These are phyloP conservation scores for Phrixothrix hirtus DNA, from an alignment of 2,888 invertebrate genomes.

Conservation along the genomic window DNA sequence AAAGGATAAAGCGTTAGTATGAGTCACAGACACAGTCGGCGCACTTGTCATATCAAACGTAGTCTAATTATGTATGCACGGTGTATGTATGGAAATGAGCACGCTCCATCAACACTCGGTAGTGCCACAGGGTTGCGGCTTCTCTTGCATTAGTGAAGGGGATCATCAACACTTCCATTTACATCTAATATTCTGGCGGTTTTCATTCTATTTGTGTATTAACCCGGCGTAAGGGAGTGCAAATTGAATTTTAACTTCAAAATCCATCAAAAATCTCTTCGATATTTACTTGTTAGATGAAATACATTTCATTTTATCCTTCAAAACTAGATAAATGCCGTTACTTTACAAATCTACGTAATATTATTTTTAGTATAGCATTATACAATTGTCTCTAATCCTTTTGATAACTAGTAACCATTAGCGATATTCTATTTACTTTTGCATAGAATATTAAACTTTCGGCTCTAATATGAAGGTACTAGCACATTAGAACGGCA, in stretches of 20 bases:
- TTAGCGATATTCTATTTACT: too few relatives aligned
- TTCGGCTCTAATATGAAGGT: too few relatives aligned
- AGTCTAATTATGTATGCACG: slow-evolving; percentile 35
- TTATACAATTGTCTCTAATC: too few relatives aligned
- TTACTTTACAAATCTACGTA: too few relatives aligned
- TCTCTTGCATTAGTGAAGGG: slow-evolving; percentile 30
- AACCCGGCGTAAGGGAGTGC: slow-evolving; percentile 25
- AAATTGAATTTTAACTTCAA: slow-evolving; percentile 28
- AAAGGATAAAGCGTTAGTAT: slow-evolving; percentile 1
- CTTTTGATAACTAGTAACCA: too few relatives aligned
- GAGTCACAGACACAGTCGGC: slow-evolving; percentile 26
- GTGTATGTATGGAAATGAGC: slow-evolving; percentile 36
- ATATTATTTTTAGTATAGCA: too few relatives aligned
- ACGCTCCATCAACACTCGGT: slow-evolving; percentile 33
- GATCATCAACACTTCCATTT: slow-evolving; percentile 36
- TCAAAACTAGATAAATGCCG: too few relatives aligned
- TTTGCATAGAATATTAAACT: too few relatives aligned
- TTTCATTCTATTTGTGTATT: slow-evolving; percentile 32
- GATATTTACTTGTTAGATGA: too few relatives aligned
- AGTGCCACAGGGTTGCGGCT: slow-evolving; percentile 32
- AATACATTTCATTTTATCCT: too few relatives aligned
- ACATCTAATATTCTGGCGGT: slow-evolving; percentile 35
- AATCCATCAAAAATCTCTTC: slow-evolving; percentile 25
- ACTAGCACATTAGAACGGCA: too few relatives aligned
- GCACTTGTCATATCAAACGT: slow-evolving; percentile 34